Evolutionary conservation across 2,888 invertebrate species (phyloP), one percentile per base, ranked within the genome.

Genomic region (Synergus laeviventris): DNA sequence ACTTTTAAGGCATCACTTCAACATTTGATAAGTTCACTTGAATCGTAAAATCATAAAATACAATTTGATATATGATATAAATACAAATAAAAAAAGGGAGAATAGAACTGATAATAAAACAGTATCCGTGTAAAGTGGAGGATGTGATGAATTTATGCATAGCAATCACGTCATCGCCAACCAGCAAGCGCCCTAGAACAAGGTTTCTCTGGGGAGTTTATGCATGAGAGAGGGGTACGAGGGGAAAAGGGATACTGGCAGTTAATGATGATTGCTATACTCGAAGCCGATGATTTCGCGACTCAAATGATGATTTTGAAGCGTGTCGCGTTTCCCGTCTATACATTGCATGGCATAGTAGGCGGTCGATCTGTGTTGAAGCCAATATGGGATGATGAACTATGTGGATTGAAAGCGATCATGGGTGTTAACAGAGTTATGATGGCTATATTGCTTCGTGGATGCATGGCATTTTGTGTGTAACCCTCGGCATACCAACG

Each of bases 331-430:
- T 77, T 73, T 49, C 56, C 24, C 78, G 73, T 74, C 74, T 76
- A 77, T 54, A 54, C 16, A 54, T 18, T 36, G 56, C 31, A 31
- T n/a, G 39, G 5, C 45, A 73, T 24, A 24, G 70, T 54, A 45
- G 39, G 54, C 64, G 78, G 78, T 76, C 77, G 77, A 75, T 61
- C 39, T 66, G 21, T 18, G 62, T 42, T 66, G 78, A 76, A 81
- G 78, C 85, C 87, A 87, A 89, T 89, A 87, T 81, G 84, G 81
- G 81, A 89, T 89, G 90, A 90, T 90, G 90, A 90, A 90, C 89
- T 88, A 84, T 87, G 86, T 82, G 89, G 88, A 90, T 90, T 89
- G 89, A 90, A 90, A 90, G 87, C 89, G 89, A 90, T 90, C 89
- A 86, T 83, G 86, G 87, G 88, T 89, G 90, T 90, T 90, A 90